A percentile compares a stretch with the other conserved stretches of the same genome.
These are phyloP conservation scores for Mastomys natalensis DNA, from an alignment of 2,113 vertebrate genomes.

Conservation along the genomic window DNA sequence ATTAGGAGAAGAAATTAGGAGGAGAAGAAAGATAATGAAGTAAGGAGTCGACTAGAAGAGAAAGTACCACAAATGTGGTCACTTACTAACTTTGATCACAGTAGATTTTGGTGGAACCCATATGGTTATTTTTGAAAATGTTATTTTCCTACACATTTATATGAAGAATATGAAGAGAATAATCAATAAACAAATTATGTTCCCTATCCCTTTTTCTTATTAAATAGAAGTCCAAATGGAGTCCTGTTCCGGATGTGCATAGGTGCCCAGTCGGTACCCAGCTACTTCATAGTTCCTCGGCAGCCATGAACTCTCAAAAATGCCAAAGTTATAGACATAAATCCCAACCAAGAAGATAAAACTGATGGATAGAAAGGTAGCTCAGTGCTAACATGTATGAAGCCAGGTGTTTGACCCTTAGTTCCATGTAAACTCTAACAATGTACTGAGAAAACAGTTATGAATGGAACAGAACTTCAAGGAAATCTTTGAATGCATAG, in stretches of 20 bases:
- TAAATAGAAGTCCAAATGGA: not conserved
- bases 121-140: not conserved
- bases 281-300: not conserved
- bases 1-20: not conserved
- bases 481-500: not conserved
- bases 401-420: too few relatives aligned
- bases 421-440: not conserved
- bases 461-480: not conserved
- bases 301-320: not conserved
- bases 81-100: not conserved
- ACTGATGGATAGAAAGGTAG: not conserved
- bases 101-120: not conserved
- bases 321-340: not conserved
- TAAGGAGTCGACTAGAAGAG: not conserved
- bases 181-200: not conserved
- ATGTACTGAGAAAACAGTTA: not conserved
- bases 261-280: not conserved
- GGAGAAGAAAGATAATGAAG: not conserved
- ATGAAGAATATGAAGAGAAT: not conserved
- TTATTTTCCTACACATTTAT: not conserved
- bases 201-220: not conserved
- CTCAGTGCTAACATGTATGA: not conserved
- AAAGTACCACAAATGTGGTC: not conserved
- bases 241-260: not conserved
- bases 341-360: not conserved